Evolutionary conservation across 2,113 vertebrate species (phyloP).

Genomic region (Spheniscus mendiculus): DNA sequence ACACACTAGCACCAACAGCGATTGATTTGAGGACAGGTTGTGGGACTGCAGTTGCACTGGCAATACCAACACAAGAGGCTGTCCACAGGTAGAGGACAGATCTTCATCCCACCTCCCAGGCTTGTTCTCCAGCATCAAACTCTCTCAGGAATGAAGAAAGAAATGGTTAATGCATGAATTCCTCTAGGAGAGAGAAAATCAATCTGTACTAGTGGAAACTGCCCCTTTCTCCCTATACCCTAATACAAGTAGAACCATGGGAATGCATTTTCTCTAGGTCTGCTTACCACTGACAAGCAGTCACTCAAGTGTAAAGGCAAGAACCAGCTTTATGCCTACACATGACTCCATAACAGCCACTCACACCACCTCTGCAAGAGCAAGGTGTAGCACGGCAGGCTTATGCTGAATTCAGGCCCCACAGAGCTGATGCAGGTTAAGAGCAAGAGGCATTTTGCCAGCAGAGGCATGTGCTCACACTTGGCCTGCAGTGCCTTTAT

Average conservation of each 20-base stretch:
- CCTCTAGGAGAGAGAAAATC: neutral
- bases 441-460: neutral
- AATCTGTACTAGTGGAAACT: neutral
- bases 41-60: neutral
- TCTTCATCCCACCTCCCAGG: neutral
- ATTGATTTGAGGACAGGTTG: neutral
- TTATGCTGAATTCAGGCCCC: neutral
- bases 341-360: neutral
- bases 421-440: neutral
- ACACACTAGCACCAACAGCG: rapidly evolving
- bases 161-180: neutral
- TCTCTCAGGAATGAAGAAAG: neutral
- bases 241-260: neutral
- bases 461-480: neutral
- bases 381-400: neutral
- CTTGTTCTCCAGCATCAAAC: neutral
- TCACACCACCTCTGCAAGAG: neutral
- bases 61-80: neutral
- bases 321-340: neutral
- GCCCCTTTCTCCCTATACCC: neutral
- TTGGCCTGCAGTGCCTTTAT: neutral
- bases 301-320: neutral
- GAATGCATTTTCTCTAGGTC: neutral
- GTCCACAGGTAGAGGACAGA: neutral
- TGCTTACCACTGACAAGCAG: neutral